A percentile compares a stretch with the other conserved stretches of the same genome.
phyloP scores from a whole-genome alignment of 2,888 invertebrate genomes.

The Drosophila peninsularis region DNA sequence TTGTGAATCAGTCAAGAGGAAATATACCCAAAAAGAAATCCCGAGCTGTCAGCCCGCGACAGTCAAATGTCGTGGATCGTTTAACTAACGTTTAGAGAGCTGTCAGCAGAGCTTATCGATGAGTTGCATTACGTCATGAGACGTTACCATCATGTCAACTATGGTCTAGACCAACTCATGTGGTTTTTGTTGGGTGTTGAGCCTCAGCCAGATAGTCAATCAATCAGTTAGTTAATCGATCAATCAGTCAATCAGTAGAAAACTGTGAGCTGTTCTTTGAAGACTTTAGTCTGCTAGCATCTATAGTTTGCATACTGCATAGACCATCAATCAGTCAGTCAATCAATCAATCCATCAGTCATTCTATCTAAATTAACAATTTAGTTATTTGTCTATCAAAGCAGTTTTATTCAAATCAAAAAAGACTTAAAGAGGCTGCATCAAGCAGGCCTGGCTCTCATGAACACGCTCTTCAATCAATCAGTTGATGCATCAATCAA shows the following conservation, averaged over 20 bases:
- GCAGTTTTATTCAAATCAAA: neutral
- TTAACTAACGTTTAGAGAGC: neutral
- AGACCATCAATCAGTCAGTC: neutral
- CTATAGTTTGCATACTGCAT: too few species aligned
- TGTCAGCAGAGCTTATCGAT: neutral
- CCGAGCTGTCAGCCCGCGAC: neutral
- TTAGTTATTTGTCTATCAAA: neutral
- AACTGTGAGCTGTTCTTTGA: neutral
- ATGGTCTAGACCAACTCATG: neutral
- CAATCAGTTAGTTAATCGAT: neutral
- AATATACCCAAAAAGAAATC: neutral
- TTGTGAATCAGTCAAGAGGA: neutral
- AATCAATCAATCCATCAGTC: conserved; percentile 7
- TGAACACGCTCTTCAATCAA: neutral
- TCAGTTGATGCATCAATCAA: neutral
- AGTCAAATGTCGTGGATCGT: neutral
- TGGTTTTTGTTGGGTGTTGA: neutral
- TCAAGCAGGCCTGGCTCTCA: too few species aligned
- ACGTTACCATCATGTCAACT: too few species aligned
- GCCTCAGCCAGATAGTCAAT: neutral
- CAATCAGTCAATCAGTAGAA: neutral
- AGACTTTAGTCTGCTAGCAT: neutral
- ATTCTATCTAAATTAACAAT: too few species aligned
- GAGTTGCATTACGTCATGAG: neutral
- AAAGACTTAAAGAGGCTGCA: too few species aligned